Conservation (phyloP, 2,888 invertebrate species). For the Aphrophora alni region DNA sequence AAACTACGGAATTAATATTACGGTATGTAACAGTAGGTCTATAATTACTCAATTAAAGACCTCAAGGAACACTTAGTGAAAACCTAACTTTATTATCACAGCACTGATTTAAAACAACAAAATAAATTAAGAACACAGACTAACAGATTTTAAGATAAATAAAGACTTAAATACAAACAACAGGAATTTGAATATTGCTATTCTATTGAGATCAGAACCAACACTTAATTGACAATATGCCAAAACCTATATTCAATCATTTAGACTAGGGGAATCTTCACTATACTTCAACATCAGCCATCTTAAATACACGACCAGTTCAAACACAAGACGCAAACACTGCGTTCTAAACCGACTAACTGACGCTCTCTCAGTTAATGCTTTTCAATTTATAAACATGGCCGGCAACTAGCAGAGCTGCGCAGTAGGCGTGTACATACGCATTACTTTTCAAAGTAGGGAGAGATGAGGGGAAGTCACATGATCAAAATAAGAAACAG, state of each 20-base stretch:
- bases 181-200: conserved; percentile 35
- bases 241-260: conserved; percentile 34
- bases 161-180: conserved; percentile 23
- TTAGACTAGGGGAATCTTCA: conserved; percentile 28
- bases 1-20: conserved; percentile 14
- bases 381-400: conserved; percentile 21
- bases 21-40: conserved; percentile 34
- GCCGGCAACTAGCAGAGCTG: conserved; percentile 10
- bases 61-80: conserved; percentile 36
- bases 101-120: conserved; percentile 35
- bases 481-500: conserved; percentile 26
- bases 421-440: not conserved
- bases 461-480: conserved; percentile 4
- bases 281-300: conserved; percentile 28
- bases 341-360: conserved; percentile 31
- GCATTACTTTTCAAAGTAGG: not conserved
- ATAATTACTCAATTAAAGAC: conserved; percentile 33
- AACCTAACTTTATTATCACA: conserved; percentile 43
- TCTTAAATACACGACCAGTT: conserved; percentile 34
- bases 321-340: conserved; percentile 23
- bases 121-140: conserved; percentile 22
- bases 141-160: conserved; percentile 10
- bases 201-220: conserved; percentile 34
- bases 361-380: conserved; percentile 21
- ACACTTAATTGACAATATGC: conserved; percentile 35